Conservation (phyloP, 1,140 invertebrate genomes). For the Macrostomum lignano region DNA sequence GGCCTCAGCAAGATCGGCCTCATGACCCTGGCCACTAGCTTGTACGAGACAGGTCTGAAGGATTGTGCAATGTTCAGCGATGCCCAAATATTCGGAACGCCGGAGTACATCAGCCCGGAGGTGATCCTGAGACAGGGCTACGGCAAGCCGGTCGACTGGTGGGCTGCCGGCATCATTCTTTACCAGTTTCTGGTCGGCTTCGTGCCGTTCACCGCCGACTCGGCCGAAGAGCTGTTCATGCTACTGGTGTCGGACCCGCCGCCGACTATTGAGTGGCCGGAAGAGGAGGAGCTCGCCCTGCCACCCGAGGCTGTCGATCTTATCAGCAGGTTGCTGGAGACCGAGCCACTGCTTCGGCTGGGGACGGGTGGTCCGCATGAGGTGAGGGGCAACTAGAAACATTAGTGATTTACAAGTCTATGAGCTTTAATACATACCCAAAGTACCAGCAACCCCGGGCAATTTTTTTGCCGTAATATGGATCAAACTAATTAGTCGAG, state of each 20-base stretch:
- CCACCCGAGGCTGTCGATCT: slow-evolving; percentile 34
- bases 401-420: too few relatives aligned
- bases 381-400: too few relatives aligned
- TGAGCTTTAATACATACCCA: too few relatives aligned
- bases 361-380: slow-evolving; percentile 46
- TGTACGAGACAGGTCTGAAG: slow-evolving; percentile 73
- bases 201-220: slow-evolving; percentile 93
- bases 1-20: slow-evolving; percentile 90
- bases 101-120: slow-evolving; percentile 78
- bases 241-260: slow-evolving; percentile 72
- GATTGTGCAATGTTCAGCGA: slow-evolving; percentile 89
- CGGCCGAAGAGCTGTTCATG: slow-evolving; percentile 85
- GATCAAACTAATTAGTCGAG: too few relatives aligned
- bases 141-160: slow-evolving; percentile 61
- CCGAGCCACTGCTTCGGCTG: slow-evolving; percentile 69
- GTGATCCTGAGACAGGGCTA: slow-evolving; percentile 46
- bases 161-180: slow-evolving; percentile 93
- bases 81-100: slow-evolving; percentile 83
- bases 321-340: slow-evolving; percentile 57
- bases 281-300: slow-evolving; percentile 40
- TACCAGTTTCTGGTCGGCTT: slow-evolving; percentile 95
- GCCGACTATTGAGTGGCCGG: slow-evolving; percentile 75
- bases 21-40: slow-evolving; percentile 84
- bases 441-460: too few relatives aligned
- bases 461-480: too few relatives aligned